These are phyloP conservation scores for Pseudorectes ferrugineus DNA, from an alignment of 2,113 vertebrate genomes.

Conservation along the genomic window DNA sequence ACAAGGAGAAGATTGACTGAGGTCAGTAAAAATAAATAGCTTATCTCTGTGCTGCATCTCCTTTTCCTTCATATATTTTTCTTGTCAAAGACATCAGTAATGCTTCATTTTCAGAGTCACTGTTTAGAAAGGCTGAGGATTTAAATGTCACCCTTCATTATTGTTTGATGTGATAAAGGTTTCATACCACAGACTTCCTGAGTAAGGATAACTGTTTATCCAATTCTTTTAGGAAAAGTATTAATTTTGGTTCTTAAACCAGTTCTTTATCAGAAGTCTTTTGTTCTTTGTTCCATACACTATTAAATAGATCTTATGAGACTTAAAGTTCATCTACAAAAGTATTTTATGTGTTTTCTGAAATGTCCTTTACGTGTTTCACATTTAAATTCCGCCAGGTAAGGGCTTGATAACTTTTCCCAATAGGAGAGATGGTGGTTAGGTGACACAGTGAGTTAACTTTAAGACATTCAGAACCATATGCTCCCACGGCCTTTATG, in stretches of 20 bases:
- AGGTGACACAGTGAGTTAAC: constrained; percentile 55
- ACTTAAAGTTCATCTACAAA: constrained; percentile 52
- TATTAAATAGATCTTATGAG: constrained; percentile 26
- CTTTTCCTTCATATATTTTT: constrained; percentile 17
- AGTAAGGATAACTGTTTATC: constrained; percentile 21
- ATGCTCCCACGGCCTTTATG: not conserved
- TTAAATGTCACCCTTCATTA: constrained; percentile 48
- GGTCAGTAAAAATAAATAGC: constrained; percentile 53
- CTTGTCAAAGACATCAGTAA: constrained; percentile 41
- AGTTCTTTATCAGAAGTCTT: constrained; percentile 13
- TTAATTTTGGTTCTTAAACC: constrained; percentile 40
- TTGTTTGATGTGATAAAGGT: constrained; percentile 13
- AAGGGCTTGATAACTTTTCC: constrained; percentile 15
- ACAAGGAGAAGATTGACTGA: not conserved
- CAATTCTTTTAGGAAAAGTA: not conserved
- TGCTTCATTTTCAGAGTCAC: constrained; percentile 37
- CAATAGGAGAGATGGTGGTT: not conserved
- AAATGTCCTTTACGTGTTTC: constrained; percentile 49
- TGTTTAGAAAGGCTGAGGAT: constrained; percentile 37
- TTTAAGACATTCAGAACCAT: not conserved
- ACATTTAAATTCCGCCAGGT: constrained; percentile 54
- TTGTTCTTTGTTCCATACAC: not conserved
- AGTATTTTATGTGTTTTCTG: constrained; percentile 36
- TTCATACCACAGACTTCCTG: constrained; percentile 4
- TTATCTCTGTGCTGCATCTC: constrained; percentile 1